Evolutionary conservation across 2,113 vertebrate species (phyloP).

Genomic region (Arothron firmamentum): DNA sequence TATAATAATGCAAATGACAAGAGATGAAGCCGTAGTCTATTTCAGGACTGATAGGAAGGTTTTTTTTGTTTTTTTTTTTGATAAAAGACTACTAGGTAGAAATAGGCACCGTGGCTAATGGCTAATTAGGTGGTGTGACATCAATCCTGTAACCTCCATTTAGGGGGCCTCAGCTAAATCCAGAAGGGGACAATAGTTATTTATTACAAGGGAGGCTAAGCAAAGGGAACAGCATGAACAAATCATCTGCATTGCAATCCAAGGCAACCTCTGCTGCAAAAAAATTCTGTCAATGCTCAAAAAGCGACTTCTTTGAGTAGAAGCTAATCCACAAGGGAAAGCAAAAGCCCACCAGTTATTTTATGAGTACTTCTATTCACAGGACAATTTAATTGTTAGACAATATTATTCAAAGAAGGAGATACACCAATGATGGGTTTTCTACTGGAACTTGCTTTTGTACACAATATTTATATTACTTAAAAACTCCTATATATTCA

Average conservation of each 20-base stretch:
- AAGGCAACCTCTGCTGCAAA: conserved; percentile 23
- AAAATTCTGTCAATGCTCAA: conserved; percentile 15
- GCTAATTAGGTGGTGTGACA: conserved; percentile 47
- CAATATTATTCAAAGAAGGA: too few species aligned
- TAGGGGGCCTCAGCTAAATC: conserved; percentile 18
- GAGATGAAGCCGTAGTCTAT: conserved; percentile 30
- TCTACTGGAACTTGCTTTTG: too few species aligned
- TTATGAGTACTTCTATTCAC: background rate
- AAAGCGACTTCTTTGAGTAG: conserved; percentile 15
- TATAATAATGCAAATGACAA: conserved; percentile 1
- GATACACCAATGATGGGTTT: too few species aligned
- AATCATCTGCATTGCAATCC: conserved; percentile 19
- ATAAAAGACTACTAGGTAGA: conserved; percentile 36
- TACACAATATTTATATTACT: too few species aligned
- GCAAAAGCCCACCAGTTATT: background rate
- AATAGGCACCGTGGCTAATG: conserved; percentile 33
- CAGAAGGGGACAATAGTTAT: conserved; percentile 15
- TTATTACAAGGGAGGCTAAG: conserved; percentile 16
- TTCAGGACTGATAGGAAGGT: conserved; percentile 27
- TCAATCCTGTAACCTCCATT: conserved; percentile 28
- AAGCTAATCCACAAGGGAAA: background rate
- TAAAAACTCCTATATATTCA: too few species aligned
- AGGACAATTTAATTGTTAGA: background rate
- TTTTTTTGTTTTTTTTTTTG: conserved; percentile 10
- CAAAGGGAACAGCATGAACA: conserved; percentile 11